A percentile compares a stretch with the other conserved stretches of the same genome.
These are phyloP conservation scores for Ennomos fuscantarius DNA, from an alignment of 2,888 invertebrate species.

Conservation along the genomic window DNA sequence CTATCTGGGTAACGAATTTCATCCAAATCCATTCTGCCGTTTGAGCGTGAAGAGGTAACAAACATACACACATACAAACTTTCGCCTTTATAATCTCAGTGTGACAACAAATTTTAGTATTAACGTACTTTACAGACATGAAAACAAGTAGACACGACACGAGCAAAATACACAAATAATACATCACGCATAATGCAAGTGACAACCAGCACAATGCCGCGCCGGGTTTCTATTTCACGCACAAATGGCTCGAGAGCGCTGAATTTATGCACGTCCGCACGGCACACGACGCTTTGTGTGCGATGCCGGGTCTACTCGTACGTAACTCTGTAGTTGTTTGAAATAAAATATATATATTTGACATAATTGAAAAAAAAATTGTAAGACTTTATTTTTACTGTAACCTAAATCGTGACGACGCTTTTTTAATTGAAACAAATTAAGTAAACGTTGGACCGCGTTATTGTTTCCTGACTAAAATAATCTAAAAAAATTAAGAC, in stretches of 20 bases:
- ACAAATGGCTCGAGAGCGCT: slow-evolving; percentile 58
- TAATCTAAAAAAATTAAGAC: too few species aligned
- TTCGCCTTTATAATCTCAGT: too few species aligned
- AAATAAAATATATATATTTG: slow-evolving; percentile 1
- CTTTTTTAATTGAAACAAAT: too few species aligned
- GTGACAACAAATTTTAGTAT: slow-evolving; percentile 3
- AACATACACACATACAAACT: too few species aligned
- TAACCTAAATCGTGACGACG: too few species aligned
- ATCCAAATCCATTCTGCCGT: too few species aligned
- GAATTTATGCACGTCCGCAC: slow-evolving; percentile 61
- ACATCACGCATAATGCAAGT: slow-evolving; percentile 49
- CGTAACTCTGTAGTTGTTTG: slow-evolving; percentile 24
- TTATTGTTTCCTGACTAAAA: too few species aligned
- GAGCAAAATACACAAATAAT: slow-evolving; percentile 25
- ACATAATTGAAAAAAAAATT: too few species aligned
- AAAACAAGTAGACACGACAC: slow-evolving; percentile 26
- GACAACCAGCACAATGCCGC: slow-evolving; percentile 48
- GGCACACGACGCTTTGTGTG: slow-evolving; percentile 40
- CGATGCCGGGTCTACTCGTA: slow-evolving; percentile 32
- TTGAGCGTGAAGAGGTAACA: too few species aligned
- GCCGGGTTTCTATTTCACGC: slow-evolving; percentile 68
- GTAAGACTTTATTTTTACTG: too few species aligned
- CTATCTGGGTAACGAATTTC: too few species aligned
- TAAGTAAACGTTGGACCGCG: too few species aligned
- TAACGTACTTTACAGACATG: slow-evolving; percentile 9